phyloP scores from a whole-genome alignment of 2,888 invertebrate species.

The Drosophila multiciliata region DNA sequence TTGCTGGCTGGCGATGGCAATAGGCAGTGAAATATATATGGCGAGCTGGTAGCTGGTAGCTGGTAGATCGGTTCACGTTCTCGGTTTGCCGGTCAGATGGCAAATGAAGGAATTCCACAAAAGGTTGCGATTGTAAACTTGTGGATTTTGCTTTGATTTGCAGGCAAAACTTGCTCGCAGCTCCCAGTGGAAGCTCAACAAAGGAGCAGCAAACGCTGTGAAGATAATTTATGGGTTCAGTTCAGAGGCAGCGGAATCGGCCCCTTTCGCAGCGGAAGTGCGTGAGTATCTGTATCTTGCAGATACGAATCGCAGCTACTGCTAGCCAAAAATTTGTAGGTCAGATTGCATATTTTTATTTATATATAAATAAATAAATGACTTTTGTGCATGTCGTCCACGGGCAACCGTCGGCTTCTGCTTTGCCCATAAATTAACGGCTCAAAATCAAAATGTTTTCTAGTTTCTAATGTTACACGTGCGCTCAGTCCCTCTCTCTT shows the following conservation, averaged over 20 bases:
- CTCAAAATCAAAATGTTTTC: constrained; percentile 63
- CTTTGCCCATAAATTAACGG: constrained; percentile 59
- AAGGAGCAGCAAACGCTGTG: constrained; percentile 54
- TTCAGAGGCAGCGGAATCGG: constrained; percentile 31
- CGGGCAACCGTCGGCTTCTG: constrained; percentile 64
- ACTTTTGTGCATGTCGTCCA: constrained; percentile 74
- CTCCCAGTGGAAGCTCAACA: constrained; percentile 4
- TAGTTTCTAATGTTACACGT: constrained; percentile 39
- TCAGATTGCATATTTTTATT: constrained; percentile 40
- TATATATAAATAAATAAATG: constrained; percentile 65
- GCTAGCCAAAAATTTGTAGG: constrained; percentile 57
- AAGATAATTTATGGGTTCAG: constrained; percentile 70
- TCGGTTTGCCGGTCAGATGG: constrained; percentile 47
- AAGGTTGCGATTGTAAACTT: constrained; percentile 44
- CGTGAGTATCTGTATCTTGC: constrained; percentile 66
- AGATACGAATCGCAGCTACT: constrained; percentile 72
- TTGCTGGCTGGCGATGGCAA: constrained; percentile 39
- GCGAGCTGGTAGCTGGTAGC: constrained; percentile 13
- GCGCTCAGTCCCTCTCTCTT: constrained; percentile 2
- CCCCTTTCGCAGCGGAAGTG: constrained; percentile 67
- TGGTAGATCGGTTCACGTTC: constrained; percentile 46
- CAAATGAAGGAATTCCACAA: constrained; percentile 57
- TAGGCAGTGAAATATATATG: constrained; percentile 13
- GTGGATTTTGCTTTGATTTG: constrained; percentile 38
- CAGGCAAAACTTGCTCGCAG: constrained; percentile 23